phyloP scores from a whole-genome alignment of 2,113 vertebrate species.

The Oriolus oriolus region DNA sequence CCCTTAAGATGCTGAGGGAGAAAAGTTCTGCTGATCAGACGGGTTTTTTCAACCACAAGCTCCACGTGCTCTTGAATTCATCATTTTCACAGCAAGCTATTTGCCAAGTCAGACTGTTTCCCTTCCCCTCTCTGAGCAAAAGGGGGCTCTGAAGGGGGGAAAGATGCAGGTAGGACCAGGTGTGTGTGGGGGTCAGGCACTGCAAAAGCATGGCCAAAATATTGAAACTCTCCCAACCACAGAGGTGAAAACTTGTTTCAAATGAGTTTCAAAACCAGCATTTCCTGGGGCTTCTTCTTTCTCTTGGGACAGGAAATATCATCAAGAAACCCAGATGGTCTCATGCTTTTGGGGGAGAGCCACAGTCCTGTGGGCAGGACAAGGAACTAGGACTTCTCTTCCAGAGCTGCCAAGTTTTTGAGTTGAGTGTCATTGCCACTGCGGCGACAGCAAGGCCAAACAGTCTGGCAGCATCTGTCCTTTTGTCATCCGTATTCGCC shows the following conservation, averaged over 20 bases:
- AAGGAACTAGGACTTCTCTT: background rate
- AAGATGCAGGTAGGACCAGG: background rate
- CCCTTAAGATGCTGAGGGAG: slow-evolving; percentile 33
- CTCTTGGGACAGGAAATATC: background rate
- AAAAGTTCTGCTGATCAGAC: slow-evolving; percentile 29
- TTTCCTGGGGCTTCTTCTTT: background rate
- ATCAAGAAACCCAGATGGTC: background rate
- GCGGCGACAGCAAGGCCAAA: background rate
- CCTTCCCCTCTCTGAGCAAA: background rate
- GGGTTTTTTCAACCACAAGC: slow-evolving; percentile 5
- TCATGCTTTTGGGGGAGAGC: background rate
- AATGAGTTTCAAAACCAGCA: background rate
- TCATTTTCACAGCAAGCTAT: background rate
- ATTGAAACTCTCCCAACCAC: background rate
- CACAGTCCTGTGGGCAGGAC: background rate
- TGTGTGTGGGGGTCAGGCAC: background rate
- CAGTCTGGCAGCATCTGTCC: background rate
- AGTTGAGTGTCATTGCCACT: background rate
- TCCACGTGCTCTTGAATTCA: slow-evolving; percentile 10
- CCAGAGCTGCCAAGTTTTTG: background rate
- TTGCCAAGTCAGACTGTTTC: background rate
- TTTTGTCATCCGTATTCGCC: background rate
- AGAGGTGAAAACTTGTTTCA: background rate
- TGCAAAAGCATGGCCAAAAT: accelerated
- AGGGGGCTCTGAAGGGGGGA: background rate